Conservation (phyloP, 2,797 vertebrate species). For the Pyrrhura leucotis region DNA sequence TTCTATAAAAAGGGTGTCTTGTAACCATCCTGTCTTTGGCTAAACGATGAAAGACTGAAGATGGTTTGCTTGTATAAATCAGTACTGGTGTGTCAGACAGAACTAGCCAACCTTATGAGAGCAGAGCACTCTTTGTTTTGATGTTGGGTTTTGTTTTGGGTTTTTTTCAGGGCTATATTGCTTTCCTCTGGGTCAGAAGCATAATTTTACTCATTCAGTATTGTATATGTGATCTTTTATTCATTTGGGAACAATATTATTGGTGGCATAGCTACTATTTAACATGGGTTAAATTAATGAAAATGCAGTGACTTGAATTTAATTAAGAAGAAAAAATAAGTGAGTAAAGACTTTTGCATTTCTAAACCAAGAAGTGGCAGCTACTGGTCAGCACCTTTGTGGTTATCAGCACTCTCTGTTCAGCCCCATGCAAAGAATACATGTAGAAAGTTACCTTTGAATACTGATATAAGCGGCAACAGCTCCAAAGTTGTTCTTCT, state of each 20-base stretch:
- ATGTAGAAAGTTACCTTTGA: background rate
- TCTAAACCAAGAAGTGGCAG: background rate
- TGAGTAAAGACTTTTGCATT: background rate
- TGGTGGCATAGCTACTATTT: background rate
- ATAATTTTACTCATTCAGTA: background rate
- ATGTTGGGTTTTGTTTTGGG: background rate
- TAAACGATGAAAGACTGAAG: background rate
- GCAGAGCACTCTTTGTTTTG: background rate
- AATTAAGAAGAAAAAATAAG: background rate
- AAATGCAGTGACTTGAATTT: background rate
- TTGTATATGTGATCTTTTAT: background rate
- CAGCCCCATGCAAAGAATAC: background rate
- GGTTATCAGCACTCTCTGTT: background rate
- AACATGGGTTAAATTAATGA: background rate
- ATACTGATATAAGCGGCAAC: background rate
- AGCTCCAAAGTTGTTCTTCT: background rate
- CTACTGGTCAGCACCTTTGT: background rate
- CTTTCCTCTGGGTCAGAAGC: background rate
- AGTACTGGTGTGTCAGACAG: background rate
- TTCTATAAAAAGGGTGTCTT: background rate
- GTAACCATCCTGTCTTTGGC: background rate
- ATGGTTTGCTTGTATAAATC: background rate
- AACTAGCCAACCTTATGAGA: background rate
- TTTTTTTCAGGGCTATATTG: background rate
- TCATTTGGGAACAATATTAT: background rate